Base-by-base conservation (phyloP, 2,888 invertebrate species). In the Drosophila neonasuta region DNA sequence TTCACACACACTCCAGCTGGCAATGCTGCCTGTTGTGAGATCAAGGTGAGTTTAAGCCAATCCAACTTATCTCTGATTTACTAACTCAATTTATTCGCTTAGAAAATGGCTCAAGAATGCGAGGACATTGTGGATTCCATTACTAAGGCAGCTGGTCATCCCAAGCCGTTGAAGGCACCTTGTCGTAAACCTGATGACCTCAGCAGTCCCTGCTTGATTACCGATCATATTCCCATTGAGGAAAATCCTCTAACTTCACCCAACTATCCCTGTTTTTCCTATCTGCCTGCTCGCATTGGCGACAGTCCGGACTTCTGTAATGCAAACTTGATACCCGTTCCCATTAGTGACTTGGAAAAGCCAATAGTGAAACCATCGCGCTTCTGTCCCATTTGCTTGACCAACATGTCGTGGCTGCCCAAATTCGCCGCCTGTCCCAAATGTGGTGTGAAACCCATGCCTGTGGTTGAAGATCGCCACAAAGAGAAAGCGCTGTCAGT, bases 391-490 rank as follows among this genome's bases (percentile, higher is more conserved):
- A 63, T 90, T n/a, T 91, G 91, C 61, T 74, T 88, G 30, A 82
- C 78, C 58, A 88, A 90, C 32, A 86, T 91, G 60, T 85, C 88
- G 0, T 90, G 88, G 88, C 29, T 92, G 51, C 90, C 90, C 13
- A 91, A 91, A 74, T 90, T 92, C 80, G 91, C 91, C 3, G 79
- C 90, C 2, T 89, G 90, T 50, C 89, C 88, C 2, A 89, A 84
- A 54, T 90, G 90, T 60, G 88, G 90, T 1, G 79, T 88, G 39
- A 89, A 89, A 24, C 88, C 89, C 1, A 76, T 88, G 57, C 89
- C 90, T 0, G 69, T 84, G 36, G 58, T 85, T 7, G 77, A 80
- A n/a, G 80, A 89, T 20, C 83, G 80, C 4, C 74, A 77, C 2
- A 89, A 88, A 45, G 64, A 87, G 24, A 79, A 86, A 20, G 54